Base-by-base conservation (phyloP, 1,140 invertebrate genomes). In the Campoletis sonorensis region DNA sequence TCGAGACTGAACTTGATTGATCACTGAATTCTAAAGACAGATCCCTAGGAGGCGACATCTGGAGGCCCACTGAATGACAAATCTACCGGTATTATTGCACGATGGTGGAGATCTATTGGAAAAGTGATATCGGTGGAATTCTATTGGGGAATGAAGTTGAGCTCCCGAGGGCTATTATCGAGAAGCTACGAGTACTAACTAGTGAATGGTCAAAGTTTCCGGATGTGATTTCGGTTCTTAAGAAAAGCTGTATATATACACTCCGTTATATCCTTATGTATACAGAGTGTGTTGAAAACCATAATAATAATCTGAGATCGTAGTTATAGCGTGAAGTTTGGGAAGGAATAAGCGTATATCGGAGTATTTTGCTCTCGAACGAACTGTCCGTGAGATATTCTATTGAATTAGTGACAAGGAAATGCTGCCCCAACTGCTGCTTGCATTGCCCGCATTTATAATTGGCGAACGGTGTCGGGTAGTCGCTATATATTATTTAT, bases 191-290 rank as follows among this genome's bases (percentile, higher is more conserved):
- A 70, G 67, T 70, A 33, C 67, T 33, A 70, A 70, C 13, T 33
- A 4, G 13, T 33, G 67, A 70, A 70, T 70, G 67, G 67, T 70
- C 67, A 33, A 70, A 70, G 67, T 70, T 70, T 70, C 27, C 67
- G 67, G 27, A 33, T 70, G 30, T 33, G 30, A 30, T 70, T 15
- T 27, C 30, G 67, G 1, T 16, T 70, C 67, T 1, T 30, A 70
- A 70, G 67, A 33, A 70, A 70, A 70, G 67, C 30, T 33, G 21
- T 30, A n/a, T n/a, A 58, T 58, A 58, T n/a, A 23, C 54, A n/a
- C 40, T 45, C 40, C 40, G 2, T 45, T 45, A 45, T 45, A 11
- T 45, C 40, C 40, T 45, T 45, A 10, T 45, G 8, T 45, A 45
- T 45, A 45, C 40, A 13, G 8, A 45, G 11, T 45, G 8, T 45